phyloP scores from a whole-genome alignment of 2,113 vertebrate species.

The Hippocampus mohnikei region DNA sequence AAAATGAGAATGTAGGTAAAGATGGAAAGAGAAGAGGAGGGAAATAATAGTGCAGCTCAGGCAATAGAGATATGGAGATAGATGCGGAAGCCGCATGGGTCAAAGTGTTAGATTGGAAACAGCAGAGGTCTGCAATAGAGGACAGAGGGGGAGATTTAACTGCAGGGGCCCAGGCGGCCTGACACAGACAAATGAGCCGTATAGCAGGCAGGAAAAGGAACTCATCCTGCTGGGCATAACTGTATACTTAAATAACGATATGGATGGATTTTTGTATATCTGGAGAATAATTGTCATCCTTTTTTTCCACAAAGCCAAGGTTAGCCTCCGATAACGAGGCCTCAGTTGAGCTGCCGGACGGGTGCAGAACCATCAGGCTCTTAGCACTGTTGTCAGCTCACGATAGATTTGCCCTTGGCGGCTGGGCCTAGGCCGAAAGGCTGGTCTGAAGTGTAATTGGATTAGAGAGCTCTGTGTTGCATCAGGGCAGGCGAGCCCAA shows the following conservation, averaged over 20 bases:
- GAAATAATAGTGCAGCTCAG: constrained; percentile 11
- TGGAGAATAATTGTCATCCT: neutral
- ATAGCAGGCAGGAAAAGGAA: constrained; percentile 1
- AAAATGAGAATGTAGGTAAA: constrained; percentile 12
- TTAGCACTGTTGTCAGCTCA: constrained; percentile 24
- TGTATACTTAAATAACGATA: neutral
- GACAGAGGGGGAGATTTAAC: constrained; percentile 45
- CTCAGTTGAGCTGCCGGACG: constrained; percentile 27
- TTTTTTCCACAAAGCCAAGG: neutral
- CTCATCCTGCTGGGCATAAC: neutral
- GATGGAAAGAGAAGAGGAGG: constrained; percentile 11
- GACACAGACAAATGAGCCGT: constrained; percentile 23
- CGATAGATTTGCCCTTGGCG: constrained; percentile 57
- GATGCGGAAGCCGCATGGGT: constrained; percentile 44
- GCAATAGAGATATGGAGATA: constrained; percentile 54
- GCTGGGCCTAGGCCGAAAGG: constrained; percentile 46
- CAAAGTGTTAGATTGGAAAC: constrained; percentile 52
- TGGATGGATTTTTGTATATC: neutral
- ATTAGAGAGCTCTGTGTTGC: constrained; percentile 61
- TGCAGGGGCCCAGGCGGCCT: constrained; percentile 14
- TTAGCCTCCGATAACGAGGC: constrained; percentile 15
- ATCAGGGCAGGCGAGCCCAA: constrained; percentile 38
- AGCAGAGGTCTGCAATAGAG: constrained; percentile 46
- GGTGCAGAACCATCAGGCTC: constrained; percentile 40
- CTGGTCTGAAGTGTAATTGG: constrained; percentile 65